Base-by-base conservation (phyloP, 1,140 invertebrate species). In the Orchestia grillus region DNA sequence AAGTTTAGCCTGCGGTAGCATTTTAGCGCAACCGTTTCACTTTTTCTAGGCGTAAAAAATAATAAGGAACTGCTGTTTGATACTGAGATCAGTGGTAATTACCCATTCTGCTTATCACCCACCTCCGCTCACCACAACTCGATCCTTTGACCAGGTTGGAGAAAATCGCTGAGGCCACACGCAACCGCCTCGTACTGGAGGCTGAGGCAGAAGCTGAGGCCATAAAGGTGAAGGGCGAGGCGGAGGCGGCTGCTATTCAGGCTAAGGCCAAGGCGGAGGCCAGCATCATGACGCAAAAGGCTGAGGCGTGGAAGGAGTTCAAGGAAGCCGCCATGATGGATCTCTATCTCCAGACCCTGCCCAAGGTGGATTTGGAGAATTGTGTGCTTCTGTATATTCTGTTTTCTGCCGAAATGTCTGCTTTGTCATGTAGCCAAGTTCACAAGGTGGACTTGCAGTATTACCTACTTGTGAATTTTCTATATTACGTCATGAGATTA, bases 241-340 rank as follows among this genome's bases (percentile, higher is more conserved):
- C 99, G 19, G 99, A 99, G 97, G 99, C 99, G 0, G 99, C 98
- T 97, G 99, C 99, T 43, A 99, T 99, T 97, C 98, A 99, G 97
- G 99, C 99, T 0, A 99, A 99, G 97, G 99, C 99, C 0, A 99
- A 98, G 88, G 99, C 99, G 23, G 99, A 99, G 97, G 99, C 99
- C 11, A 99, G 99, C 97, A 99, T 99, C 98, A 99, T 99, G 98
- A 98, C 98, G 0, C 99, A 99, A 97, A 99, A 99, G 97, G 99
- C 99, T 23, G 99, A 99, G 97, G 99, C 99, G 44, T 99, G 98
- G 98, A 99, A 98, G 97, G 99, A 99, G 97, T 99, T 99, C 97
- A 99, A 99, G 97, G 99, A 99, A 96, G 99, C 99, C 94, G 99
- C 99, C 62, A 99, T 99, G 98, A 98, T 99, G 95, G 99, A 99